Evolutionary conservation across 2,113 vertebrate species (phyloP).

Genomic region (Arenaria interpres): DNA sequence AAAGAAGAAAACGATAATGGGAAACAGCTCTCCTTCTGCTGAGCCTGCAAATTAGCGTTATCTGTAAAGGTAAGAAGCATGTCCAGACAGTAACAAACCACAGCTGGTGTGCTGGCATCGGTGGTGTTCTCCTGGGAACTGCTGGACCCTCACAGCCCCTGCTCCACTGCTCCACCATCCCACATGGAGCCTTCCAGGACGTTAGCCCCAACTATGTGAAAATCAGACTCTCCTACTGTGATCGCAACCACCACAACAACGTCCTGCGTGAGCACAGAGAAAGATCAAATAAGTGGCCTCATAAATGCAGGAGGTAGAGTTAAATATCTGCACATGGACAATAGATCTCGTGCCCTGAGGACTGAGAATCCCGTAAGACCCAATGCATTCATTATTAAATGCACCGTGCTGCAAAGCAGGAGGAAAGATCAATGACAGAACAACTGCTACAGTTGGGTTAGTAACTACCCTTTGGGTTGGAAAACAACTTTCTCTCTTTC

Average conservation of each 20-base stretch:
- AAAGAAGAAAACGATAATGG: slow-evolving; percentile 4
- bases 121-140: not conserved
- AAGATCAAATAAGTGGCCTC: not conserved
- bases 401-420: not conserved
- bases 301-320: not conserved
- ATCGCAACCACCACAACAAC: accelerated
- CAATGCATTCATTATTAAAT: not conserved
- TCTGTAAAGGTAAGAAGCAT: not conserved
- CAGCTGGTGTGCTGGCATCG: accelerated
- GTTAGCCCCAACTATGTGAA: accelerated
- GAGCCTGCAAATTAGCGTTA: slow-evolving; percentile 1
- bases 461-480: not conserved
- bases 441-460: accelerated
- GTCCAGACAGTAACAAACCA: not conserved
- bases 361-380: not conserved
- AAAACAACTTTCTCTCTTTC: not conserved
- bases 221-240: not conserved
- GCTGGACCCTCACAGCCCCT: not conserved
- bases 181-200: not conserved
- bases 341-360: not conserved
- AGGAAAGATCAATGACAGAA: accelerated
- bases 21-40: slow-evolving; percentile 23
- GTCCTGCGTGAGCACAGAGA: not conserved
- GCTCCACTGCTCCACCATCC: not conserved
- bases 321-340: not conserved